A percentile compares a stretch with the other conserved stretches of the same genome.
phyloP scores from a whole-genome alignment of 2,113 vertebrate genomes.

The Semnornis frantzii region DNA sequence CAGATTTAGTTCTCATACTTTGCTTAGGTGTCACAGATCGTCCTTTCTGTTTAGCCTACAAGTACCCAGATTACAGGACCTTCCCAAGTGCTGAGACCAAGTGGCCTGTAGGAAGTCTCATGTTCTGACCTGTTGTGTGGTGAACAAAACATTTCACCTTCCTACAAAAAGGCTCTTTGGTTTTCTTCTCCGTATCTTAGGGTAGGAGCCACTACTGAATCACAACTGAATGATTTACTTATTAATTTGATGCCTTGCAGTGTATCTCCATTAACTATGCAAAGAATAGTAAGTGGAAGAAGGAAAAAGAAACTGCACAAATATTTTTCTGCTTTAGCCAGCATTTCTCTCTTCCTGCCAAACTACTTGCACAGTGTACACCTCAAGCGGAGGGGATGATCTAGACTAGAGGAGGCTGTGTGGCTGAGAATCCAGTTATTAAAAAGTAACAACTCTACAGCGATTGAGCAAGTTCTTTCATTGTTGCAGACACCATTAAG shows the following conservation, averaged over 20 bases:
- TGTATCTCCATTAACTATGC: neutral
- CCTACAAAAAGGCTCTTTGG: neutral
- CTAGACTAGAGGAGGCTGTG: neutral
- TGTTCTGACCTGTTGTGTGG: fast-evolving
- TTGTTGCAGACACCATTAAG: neutral
- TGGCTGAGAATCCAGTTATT: neutral
- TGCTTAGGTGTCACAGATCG: neutral
- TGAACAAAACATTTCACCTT: neutral
- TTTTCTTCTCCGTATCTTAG: neutral
- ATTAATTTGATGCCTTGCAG: neutral
- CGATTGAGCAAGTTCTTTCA: neutral
- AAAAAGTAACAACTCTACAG: neutral
- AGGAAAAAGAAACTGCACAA: neutral
- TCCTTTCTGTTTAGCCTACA: neutral
- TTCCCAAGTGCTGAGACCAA: neutral
- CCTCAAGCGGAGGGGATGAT: neutral
- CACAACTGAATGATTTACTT: neutral
- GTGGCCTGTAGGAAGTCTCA: fast-evolving
- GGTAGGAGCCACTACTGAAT: neutral
- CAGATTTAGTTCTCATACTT: neutral
- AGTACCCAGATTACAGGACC: neutral
- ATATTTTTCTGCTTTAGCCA: neutral
- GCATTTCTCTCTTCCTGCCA: neutral
- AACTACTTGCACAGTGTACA: neutral
- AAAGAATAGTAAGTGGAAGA: neutral